Conservation (phyloP, 2,888 invertebrate genomes). For the Ptychoptera contaminata region DNA sequence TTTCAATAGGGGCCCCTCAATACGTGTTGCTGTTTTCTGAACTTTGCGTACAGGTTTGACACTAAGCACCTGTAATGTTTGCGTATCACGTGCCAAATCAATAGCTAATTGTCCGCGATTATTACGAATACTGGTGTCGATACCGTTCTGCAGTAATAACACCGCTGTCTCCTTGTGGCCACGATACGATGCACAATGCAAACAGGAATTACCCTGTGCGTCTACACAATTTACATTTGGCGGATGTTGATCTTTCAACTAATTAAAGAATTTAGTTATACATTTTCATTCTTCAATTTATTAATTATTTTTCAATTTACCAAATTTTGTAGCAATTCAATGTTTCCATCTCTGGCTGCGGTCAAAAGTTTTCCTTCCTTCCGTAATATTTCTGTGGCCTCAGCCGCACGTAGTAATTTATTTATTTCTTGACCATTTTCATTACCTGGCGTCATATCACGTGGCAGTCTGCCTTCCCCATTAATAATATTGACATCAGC, state of each 20-base stretch:
- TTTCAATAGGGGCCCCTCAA: slow-evolving; percentile 48
- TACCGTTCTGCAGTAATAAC: slow-evolving; percentile 46
- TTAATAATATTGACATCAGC: slow-evolving; percentile 48
- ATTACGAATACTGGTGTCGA: slow-evolving; percentile 44
- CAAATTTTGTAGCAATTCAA: slow-evolving; percentile 38
- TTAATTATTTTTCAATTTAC: slow-evolving; percentile 24
- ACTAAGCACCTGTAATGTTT: slow-evolving; percentile 46
- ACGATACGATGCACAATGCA: slow-evolving; percentile 48
- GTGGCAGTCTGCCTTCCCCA: slow-evolving; percentile 43
- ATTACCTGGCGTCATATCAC: slow-evolving; percentile 38
- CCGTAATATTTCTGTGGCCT: slow-evolving; percentile 37
- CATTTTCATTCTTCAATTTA: not conserved
- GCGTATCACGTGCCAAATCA: slow-evolving; percentile 41
- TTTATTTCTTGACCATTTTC: slow-evolving; percentile 33
- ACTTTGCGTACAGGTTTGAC: slow-evolving; percentile 44
- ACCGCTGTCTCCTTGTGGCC: slow-evolving; percentile 48
- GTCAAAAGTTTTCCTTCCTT: slow-evolving; percentile 39
- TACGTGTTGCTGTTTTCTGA: slow-evolving; percentile 39
- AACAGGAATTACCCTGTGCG: slow-evolving; percentile 44
- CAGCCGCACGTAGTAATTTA: slow-evolving; percentile 42
- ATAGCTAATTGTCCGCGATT: slow-evolving; percentile 43
- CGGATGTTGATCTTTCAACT: slow-evolving; percentile 39
- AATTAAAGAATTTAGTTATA: slow-evolving; percentile 7
- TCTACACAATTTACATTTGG: slow-evolving; percentile 49
- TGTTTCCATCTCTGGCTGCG: slow-evolving; percentile 43